These are phyloP conservation scores for Drosophila limbata DNA, from an alignment of 2,888 invertebrate genomes.

Conservation along the genomic window DNA sequence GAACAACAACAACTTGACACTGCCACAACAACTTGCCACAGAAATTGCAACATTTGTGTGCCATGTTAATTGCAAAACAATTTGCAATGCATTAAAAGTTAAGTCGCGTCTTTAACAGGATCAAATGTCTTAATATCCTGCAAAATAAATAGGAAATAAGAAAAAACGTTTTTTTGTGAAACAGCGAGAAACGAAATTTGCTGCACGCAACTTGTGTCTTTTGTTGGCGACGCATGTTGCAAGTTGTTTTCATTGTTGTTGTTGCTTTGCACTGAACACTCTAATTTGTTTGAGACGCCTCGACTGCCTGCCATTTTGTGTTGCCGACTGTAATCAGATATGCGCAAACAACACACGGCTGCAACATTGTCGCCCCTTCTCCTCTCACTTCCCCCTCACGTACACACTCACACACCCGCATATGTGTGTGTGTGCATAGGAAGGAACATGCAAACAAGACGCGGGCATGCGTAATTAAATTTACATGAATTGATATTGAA, in stretches of 20 bases:
- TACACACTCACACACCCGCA: conserved; percentile 6
- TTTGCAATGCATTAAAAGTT: conserved; percentile 76
- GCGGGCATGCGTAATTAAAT: conserved; percentile 80
- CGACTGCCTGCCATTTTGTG: conserved; percentile 37
- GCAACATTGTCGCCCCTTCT: conserved; percentile 28
- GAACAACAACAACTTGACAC: too few relatives aligned
- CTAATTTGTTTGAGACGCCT: conserved; percentile 66
- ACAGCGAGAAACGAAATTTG: conserved; percentile 13
- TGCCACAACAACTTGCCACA: too few relatives aligned
- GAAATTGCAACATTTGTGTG: conserved; percentile 15
- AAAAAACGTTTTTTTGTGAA: conserved; percentile 7
- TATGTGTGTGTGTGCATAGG: conserved; percentile 10
- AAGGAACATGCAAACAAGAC: conserved; percentile 67
- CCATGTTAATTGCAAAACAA: conserved; percentile 72
- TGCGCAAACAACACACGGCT: conserved; percentile 66
- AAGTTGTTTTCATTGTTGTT: conserved; percentile 13
- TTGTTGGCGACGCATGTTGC: conserved; percentile 19
- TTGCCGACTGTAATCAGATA: conserved; percentile 70
- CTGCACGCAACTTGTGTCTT: conserved; percentile 12
- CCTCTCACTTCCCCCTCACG: not conserved
- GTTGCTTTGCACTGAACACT: conserved; percentile 54
- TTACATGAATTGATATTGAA: conserved; percentile 81
- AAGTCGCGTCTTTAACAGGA: conserved; percentile 25
- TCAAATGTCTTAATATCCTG: conserved; percentile 32
- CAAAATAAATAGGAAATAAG: not conserved